Evolutionary conservation across 2,888 invertebrate species (phyloP), one percentile per base, ranked within the genome.

Genomic region (Lepas anatifera): DNA sequence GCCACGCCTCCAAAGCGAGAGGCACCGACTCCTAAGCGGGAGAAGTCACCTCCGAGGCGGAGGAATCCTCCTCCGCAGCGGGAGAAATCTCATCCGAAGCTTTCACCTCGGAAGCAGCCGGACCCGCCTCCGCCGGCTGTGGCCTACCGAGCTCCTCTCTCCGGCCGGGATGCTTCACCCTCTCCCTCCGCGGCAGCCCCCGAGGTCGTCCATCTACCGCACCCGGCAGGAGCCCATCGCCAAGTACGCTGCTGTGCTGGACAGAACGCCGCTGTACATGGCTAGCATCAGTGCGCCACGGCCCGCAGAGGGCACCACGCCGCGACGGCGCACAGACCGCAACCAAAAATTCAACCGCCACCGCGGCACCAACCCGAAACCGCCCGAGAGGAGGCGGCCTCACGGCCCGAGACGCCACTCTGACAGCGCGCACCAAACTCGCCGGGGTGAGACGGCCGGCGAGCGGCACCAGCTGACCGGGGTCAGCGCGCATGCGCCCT

Each of bases 271-370:
- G 13, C 75, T 22, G 25, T 58, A 32, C 76, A 10, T 71, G 71
- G 52, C 72, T 72, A n/a, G n/a, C n/a, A n/a, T n/a, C n/a, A 27
- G 76, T 76, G 13, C 68, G 29, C 0, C 68, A 27, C 25, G 43
- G 73, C 75, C 10, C 73, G 76, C n/a, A 69, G 74, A 66, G 75
- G 76, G 4, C 46, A 68, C 46, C n/a, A n/a, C n/a, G n/a, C n/a
- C n/a, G 73, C 75, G 69, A 71, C 74, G 70, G 73, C 76, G 68
- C 75, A 75, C 72, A 74, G 74, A 50, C 72, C 72, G 71, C 67
- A 58, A 27, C 68, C n/a, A n/a, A n/a, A n/a, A n/a, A n/a, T n/a
- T n/a, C n/a, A n/a, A n/a, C n/a, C n/a, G n/a, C n/a, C n/a, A n/a
- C n/a, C n/a, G n/a, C n/a, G n/a, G n/a, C n/a, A n/a, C n/a, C n/a